These are phyloP conservation scores for Campoplex nolae DNA, from an alignment of 2,888 invertebrate genomes.

Conservation along the genomic window DNA sequence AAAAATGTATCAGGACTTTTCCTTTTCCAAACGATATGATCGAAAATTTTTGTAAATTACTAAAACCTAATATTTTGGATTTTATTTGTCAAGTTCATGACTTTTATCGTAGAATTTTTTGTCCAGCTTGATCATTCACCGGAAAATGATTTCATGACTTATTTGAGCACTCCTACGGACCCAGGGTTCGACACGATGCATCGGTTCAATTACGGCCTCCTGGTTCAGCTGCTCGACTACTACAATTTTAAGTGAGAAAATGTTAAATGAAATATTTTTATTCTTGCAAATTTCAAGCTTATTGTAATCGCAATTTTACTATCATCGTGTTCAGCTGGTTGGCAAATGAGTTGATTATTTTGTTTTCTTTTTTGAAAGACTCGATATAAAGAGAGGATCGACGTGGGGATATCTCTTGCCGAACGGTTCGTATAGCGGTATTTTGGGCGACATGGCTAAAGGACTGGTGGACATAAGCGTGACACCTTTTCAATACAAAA, in stretches of 20 bases:
- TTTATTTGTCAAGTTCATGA: neutral
- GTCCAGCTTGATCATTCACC: constrained; percentile 74
- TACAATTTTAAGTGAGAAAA: constrained; percentile 88
- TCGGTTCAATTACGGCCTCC: constrained; percentile 87
- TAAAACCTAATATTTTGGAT: neutral
- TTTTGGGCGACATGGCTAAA: constrained; percentile 78
- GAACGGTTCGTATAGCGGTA: constrained; percentile 78
- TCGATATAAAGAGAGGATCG: constrained; percentile 72
- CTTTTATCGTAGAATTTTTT: neutral
- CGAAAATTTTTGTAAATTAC: neutral
- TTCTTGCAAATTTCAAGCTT: neutral
- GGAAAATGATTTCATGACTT: constrained; percentile 78
- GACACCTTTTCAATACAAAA: constrained; percentile 88
- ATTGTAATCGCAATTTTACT: neutral
- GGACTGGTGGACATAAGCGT: constrained; percentile 88
- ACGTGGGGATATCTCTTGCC: constrained; percentile 78
- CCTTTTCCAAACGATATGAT: neutral
- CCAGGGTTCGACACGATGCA: constrained; percentile 88
- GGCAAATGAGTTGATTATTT: neutral
- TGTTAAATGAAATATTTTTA: neutral
- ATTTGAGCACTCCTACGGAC: constrained; percentile 85
- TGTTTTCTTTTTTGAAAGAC: constrained; percentile 67
- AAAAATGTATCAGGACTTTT: neutral
- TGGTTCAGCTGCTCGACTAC: constrained; percentile 87
- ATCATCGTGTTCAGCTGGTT: neutral